Base-by-base conservation (phyloP, 2,888 invertebrate genomes). In the Iphiclides podalirius region DNA sequence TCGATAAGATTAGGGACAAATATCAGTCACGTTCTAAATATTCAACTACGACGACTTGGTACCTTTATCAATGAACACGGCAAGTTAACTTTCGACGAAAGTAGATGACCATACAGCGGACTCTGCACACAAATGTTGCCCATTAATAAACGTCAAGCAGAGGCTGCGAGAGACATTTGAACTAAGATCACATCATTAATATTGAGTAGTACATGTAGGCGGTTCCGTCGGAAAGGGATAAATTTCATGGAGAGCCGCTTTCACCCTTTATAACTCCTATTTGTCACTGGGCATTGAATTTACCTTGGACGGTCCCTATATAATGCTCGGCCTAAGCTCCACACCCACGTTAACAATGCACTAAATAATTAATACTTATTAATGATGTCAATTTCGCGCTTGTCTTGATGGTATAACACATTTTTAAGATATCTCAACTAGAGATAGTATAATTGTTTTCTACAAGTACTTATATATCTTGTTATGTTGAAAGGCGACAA, bases 121-220 rank as follows among this genome's bases (percentile, higher is more conserved):
- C 70, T 70, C 72, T 73, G 79, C 71, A 67, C 82, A 82, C 75
- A 79, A 82, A 81, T 77, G 72, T 66, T 52, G 63, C 68, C 70
- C 85, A 86, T 88, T 86, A 84, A 85, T 86, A 79, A 69, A 70
- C 72, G 86, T 87, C 87, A 74, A 71, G 73, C 64, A 63, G 68
- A 72, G 73, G 72, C 79, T 77, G 75, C 69, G 65, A 67, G 73
- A 76, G 79, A 80, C 79, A 78, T 77, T 78, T 76, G 81, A 79
- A 79, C 81, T 82, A 78, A 86, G 76, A 82, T 86, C 83, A 78
- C 80, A 84, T 87, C 86, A 88, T 87, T 88, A 87, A 88, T 87
- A 87, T 83, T 76, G 79, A 84, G 80, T 69, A 72, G 74, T 74
- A 72, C 76, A 70, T 71, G 85, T 75, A 75, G 84, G 82, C 85